Evolutionary conservation across 2,888 invertebrate species (phyloP), one percentile per base, ranked within the genome.

Genomic region (Microplitis deprimator): DNA sequence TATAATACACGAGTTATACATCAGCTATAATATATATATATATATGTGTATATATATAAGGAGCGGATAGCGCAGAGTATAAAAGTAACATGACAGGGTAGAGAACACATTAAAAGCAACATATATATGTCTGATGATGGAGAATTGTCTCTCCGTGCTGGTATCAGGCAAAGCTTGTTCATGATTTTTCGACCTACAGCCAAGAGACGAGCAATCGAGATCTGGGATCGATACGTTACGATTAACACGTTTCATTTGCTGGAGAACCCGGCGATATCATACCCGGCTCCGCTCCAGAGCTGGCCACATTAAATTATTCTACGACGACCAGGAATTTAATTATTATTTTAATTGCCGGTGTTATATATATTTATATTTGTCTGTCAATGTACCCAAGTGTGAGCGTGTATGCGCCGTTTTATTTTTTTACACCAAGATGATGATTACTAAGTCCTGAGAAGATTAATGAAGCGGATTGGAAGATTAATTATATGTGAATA

Each of bases 181-280:
- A 65, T 68, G 67, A 67, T 71, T 71, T 75, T 75, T 75, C 70
- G 70, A 76, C 68, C 72, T 72, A 50, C 71, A 68, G 72, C 62
- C 62, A 74, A 67, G 73, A 61, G 68, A 76, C 70, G 73, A 68
- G 67, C 77, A 62, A 41, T 68, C 39, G 41, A 68, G 75, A 78
- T 78, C 75, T 67, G 4, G 74, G 73, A 77, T 77, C 78, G 78
- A 79, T 79, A 77, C 74, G 77, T 80, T 76, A 68, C 77, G 80
- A 79, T 80, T 79, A 79, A 80, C 79, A 80, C 79, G 76, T 80
- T 80, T 68, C 68, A 73, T 76, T 75, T 67, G 77, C 77, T 69
- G 62, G 29, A 29, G 29, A 29, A 29, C 29, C 29, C 29, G 29
- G 29, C 29, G 29, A 75, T 67, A 50, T 20, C 50, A 41, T 40